Conservation (phyloP, 2,113 vertebrate species). For the Prietella phreatophila region DNA sequence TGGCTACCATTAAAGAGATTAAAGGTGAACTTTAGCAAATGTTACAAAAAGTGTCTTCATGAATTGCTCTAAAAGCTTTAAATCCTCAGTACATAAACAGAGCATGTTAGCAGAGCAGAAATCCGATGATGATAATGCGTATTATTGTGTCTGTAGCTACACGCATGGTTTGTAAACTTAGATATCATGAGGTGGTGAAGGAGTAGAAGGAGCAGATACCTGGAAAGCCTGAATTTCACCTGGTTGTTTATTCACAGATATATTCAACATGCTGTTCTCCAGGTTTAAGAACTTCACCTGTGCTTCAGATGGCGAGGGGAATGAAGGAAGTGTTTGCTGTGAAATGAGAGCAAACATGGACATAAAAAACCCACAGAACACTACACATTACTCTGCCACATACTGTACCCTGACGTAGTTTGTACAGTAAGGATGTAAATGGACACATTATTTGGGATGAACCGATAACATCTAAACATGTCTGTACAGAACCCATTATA, state of each 20-base stretch:
- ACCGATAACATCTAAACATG: neutral
- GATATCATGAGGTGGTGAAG: neutral
- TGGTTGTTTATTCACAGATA: neutral
- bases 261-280: rapidly evolving
- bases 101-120: neutral
- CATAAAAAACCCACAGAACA: neutral
- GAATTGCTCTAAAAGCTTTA: neutral
- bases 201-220: slow-evolving; percentile 48
- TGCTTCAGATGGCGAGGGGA: slow-evolving; percentile 66
- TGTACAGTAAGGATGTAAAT: no score
- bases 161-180: neutral
- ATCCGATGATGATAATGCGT: neutral
- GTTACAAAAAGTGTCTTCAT: neutral
- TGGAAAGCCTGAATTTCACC: slow-evolving; percentile 30
- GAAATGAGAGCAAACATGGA: neutral
- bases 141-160: neutral
- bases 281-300: slow-evolving; percentile 85
- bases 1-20: neutral
- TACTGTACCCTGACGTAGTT: no score
- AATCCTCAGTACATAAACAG: neutral
- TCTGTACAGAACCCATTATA: neutral
- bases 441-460: no score
- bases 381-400: neutral
- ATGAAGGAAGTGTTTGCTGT: slow-evolving; percentile 76
- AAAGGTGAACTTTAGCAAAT: neutral